Conservation (phyloP, 2,113 vertebrate species). For the Brachyhypopomus occidentalis region DNA sequence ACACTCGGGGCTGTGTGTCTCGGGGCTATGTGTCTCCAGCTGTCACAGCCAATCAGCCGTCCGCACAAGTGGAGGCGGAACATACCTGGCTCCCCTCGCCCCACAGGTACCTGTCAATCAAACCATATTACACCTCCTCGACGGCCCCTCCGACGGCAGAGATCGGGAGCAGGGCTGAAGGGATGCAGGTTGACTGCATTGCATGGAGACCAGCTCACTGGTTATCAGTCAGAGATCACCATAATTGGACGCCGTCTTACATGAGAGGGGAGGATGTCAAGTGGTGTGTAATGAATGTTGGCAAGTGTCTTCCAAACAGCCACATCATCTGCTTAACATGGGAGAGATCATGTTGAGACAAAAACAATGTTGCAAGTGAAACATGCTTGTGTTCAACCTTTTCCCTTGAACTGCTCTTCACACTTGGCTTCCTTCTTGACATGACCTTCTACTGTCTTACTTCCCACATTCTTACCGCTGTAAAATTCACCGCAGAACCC, state of each 20-base stretch:
- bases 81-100: conserved; percentile 59
- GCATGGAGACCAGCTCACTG: conserved; percentile 10
- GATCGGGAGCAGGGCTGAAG: neutral
- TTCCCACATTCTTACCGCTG: too few species aligned
- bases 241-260: neutral
- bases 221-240: conserved; percentile 38
- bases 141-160: neutral
- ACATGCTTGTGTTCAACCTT: neutral
- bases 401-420: too few species aligned
- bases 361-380: neutral
- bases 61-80: conserved; percentile 50
- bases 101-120: conserved; percentile 48
- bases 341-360: conserved; percentile 11
- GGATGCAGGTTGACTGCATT: neutral
- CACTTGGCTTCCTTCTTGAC: neutral
- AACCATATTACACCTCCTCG: conserved; percentile 38
- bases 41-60: conserved; percentile 63
- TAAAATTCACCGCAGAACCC: too few species aligned
- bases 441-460: too few species aligned
- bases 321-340: conserved; percentile 1
- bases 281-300: conserved; percentile 25
- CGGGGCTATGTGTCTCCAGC: conserved; percentile 40
- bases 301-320: neutral
- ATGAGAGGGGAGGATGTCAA: neutral
- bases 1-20: conserved; percentile 41